These are phyloP conservation scores for Drosophila tanythrix DNA, from an alignment of 2,888 invertebrate species.

Conservation along the genomic window DNA sequence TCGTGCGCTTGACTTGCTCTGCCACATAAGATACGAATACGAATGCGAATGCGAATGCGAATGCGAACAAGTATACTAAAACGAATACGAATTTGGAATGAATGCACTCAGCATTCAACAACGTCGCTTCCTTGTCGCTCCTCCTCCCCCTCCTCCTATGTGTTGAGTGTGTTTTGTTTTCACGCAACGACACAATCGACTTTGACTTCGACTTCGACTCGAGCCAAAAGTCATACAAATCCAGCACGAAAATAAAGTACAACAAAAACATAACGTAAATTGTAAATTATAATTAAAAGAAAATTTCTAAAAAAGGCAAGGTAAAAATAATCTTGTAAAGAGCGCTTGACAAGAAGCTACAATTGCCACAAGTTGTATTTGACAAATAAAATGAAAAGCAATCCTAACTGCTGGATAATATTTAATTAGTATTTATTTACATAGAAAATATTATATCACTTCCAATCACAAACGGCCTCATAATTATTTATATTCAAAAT, in stretches of 20 bases:
- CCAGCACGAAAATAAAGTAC: conserved; percentile 9
- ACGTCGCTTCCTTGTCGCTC: not conserved
- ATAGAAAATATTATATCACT: accelerated
- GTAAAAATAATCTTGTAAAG: conserved; percentile 5
- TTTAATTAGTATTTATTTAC: not conserved
- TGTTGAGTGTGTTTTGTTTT: conserved; percentile 41
- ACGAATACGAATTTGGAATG: conserved; percentile 29
- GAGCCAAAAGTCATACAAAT: conserved; percentile 66
- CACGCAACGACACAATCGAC: conserved; percentile 42
- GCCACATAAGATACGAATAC: conserved; percentile 39
- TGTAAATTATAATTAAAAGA: conserved; percentile 53
- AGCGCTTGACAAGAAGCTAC: not conserved
- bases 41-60: conserved; percentile 19
- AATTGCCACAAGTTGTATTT: not conserved
- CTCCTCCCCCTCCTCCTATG: not conserved
- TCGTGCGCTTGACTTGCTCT: conserved; percentile 41
- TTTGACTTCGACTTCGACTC: conserved; percentile 20
- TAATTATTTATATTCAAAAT: not conserved
- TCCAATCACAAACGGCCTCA: not conserved
- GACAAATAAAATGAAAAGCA: not conserved
- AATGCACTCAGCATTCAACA: conserved; percentile 30
- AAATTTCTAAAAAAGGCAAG: not conserved
- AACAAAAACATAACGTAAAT: conserved; percentile 30
- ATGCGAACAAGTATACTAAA: not conserved
- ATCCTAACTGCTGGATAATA: not conserved